Base-by-base conservation (phyloP, 2,113 vertebrate species). In the Callospermophilus lateralis region DNA sequence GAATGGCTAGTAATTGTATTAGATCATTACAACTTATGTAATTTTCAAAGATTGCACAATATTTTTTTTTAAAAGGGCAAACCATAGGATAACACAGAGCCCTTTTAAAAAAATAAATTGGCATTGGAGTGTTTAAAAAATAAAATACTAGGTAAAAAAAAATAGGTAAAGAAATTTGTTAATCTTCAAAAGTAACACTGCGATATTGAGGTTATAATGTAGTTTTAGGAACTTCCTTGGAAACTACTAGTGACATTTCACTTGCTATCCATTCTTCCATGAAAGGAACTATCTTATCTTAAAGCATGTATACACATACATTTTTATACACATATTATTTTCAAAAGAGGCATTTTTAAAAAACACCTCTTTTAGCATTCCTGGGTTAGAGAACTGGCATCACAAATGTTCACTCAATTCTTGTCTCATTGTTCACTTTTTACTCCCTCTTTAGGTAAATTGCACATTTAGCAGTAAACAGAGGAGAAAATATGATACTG, bases 1-100 rank as follows among this genome's bases (percentile, higher is more conserved):
- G 98, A 98, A 98, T 98, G 99, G 98, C 98, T 99, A 98, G 99
- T 99, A 98, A 98, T 99, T 99, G 98, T 98, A 97, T 98, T 99
- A 99, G 99, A 98, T 98, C 97, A 98, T 98, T 98, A 99, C 98
- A 99, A 98, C 98, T 98, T 98, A 97, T 96, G 98, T 99, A 98
- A 99, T 98, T 99, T 99, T 99, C 98, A 98, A 98, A 98, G 97
- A 98, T 98, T 99, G 98, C 99, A 98, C 97, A 98, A 98, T 98
- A 98, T 45, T 45, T 45, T 42, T 39, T 45, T 45, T 98, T 98
- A 98, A 65, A 58, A 83, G 84, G 63, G 96, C 95, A 97, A 98
- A 98, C 95, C 95, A 97, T 98, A 99, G 98, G 98, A 98, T 99
- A 98, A 99, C 98, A 98, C 97, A 98, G 97, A 98, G 98, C 98